Conservation (phyloP, 2,113 vertebrate genomes). For the Peromyscus leucopus region DNA sequence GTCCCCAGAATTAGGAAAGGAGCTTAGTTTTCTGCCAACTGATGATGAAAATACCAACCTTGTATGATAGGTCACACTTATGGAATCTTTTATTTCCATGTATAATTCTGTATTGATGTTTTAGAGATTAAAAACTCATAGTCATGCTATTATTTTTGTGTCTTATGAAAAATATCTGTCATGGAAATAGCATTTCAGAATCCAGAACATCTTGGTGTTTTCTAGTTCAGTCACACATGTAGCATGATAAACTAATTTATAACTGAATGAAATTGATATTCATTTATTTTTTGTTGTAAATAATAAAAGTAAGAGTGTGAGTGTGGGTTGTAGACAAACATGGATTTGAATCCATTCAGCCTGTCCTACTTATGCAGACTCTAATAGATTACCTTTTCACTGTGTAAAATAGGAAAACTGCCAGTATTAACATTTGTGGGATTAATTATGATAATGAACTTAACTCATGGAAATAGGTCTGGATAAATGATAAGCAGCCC, state of each 20-base stretch:
- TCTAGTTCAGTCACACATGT: not conserved
- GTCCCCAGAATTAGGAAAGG: not conserved
- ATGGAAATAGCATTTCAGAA: constrained; percentile 3
- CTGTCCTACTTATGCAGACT: not conserved
- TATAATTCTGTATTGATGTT: not conserved
- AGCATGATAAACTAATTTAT: constrained; percentile 9
- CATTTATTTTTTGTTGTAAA: not conserved
- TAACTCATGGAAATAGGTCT: not conserved
- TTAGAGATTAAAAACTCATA: not conserved
- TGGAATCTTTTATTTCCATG: not conserved
- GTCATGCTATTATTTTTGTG: not conserved
- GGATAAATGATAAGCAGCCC: not conserved
- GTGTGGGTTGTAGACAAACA: not conserved
- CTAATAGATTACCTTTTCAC: not conserved
- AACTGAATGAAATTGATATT: not conserved
- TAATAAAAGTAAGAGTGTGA: not conserved
- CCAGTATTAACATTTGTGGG: not conserved
- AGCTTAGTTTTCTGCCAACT: not conserved
- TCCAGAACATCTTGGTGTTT: not conserved
- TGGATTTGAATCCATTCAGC: not conserved
- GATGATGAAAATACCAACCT: not conserved
- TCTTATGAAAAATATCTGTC: not conserved
- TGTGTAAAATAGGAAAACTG: not conserved
- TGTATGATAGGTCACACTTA: not conserved
- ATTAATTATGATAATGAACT: not conserved